Conservation (phyloP, 2,113 vertebrate genomes). For the Crotalus horridus region DNA sequence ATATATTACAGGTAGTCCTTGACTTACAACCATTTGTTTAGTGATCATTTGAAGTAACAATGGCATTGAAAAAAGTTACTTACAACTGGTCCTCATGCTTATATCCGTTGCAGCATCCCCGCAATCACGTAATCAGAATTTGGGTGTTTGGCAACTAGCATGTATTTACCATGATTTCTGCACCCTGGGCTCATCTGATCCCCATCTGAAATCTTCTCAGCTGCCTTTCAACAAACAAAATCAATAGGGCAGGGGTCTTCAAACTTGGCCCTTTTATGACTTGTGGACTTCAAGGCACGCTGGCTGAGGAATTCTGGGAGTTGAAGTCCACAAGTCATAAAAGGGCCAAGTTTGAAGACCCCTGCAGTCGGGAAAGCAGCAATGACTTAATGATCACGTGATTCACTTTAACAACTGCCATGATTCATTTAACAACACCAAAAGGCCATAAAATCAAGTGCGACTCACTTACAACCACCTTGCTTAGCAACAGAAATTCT, state of each 20-base stretch:
- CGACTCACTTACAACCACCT: neutral
- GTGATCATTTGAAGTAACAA: neutral
- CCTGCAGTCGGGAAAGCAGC: neutral
- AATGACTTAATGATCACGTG: neutral
- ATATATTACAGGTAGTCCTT: neutral
- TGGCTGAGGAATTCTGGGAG: too few relatives aligned
- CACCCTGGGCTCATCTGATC: neutral
- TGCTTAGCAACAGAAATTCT: too few relatives aligned
- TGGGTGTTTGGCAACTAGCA: neutral
- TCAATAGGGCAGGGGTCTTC: neutral
- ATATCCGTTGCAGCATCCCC: neutral
- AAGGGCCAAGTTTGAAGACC: too few relatives aligned
- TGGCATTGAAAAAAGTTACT: neutral
- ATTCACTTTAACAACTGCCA: neutral
- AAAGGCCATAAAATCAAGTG: too few relatives aligned
- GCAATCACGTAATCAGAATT: neutral
- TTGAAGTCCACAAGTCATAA: too few relatives aligned
- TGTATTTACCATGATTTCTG: neutral
- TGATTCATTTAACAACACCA: too few relatives aligned
- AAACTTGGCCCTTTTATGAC: too few relatives aligned
- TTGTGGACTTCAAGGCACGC: too few relatives aligned
- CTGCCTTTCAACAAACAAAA: too few relatives aligned
- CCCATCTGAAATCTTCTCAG: too few relatives aligned
- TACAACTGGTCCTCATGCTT: neutral
- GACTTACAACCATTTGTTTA: neutral